Conservation (phyloP, 2,888 invertebrate genomes). For the Trichogramma dendrolimi region DNA sequence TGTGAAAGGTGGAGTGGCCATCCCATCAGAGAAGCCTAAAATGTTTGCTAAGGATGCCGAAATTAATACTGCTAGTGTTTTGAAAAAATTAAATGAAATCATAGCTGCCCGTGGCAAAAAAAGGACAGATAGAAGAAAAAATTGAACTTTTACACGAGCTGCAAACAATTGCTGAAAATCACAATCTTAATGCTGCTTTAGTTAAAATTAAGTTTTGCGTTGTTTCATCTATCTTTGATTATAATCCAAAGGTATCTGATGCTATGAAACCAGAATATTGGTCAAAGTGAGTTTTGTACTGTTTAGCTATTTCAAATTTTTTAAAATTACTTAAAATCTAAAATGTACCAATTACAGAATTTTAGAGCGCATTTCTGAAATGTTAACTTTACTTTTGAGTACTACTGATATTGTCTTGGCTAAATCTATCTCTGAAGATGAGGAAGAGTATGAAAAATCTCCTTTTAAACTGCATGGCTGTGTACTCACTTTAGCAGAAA, state of each 20-base stretch:
- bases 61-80: slow-evolving; percentile 84
- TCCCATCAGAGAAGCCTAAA: slow-evolving; percentile 84
- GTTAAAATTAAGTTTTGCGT: slow-evolving; percentile 91
- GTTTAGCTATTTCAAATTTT: background rate
- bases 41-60: slow-evolving; percentile 99
- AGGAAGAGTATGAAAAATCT: slow-evolving; percentile 71
- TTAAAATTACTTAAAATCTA: no score
- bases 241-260: slow-evolving; percentile 95
- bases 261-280: slow-evolving; percentile 97
- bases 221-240: slow-evolving; percentile 93
- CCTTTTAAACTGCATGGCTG: slow-evolving; percentile 84
- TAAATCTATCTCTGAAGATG: slow-evolving; percentile 83
- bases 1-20: slow-evolving; percentile 82
- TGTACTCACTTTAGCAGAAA: slow-evolving; percentile 86
- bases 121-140: slow-evolving; percentile 92
- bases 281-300: slow-evolving; percentile 62
- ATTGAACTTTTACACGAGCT: slow-evolving; percentile 90
- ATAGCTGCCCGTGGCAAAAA: slow-evolving; percentile 95
- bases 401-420: slow-evolving; percentile 78
- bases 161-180: slow-evolving; percentile 76
- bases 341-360: slow-evolving; percentile 53
- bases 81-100: slow-evolving; percentile 90
- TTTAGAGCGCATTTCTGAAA: slow-evolving; percentile 76
- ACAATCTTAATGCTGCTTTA: slow-evolving; percentile 86
- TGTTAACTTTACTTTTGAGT: slow-evolving; percentile 73